Evolutionary conservation across 2,888 invertebrate genomes (phyloP), one percentile per base, ranked within the genome.

Genomic region (Eupithecia exiguata): DNA sequence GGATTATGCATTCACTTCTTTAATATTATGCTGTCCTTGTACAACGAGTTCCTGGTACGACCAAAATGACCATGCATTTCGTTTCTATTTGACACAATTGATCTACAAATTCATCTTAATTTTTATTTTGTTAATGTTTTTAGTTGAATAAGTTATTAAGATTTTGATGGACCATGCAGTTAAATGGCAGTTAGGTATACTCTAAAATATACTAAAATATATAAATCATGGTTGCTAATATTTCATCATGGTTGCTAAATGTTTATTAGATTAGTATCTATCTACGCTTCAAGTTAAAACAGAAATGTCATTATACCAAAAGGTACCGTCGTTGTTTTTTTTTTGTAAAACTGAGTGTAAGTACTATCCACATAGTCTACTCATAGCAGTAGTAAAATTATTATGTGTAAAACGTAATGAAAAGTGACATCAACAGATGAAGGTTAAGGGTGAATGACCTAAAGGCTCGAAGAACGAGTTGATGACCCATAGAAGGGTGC

Each of bases 401-500:
- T 58, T 25, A 25, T 4, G 21, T 12, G 18, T 12, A 35, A 53
- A 66, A 35, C 35, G 21, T 62, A 18, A 49, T 70, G 58, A 77
- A 74, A 77, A 76, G 40, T 72, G 69, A 74, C 73, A 78, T 25
- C 35, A 70, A 78, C 75, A 80, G 74, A 86, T 81, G 80, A 85
- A 86, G 86, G 84, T 86, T 82, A 77, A 75, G 86, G 86, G 86
- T 89, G 89, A 92, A 88, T 86, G 92, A 90, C 90, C 92, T 88
- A 85, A 82, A 87, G 85, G 38, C 65, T 65, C 38, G 38, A 38
- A 65, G 38, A 65, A 89, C 86, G 85, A 53, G 70, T 43, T 89
- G 87, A 85, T 94, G 94, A 93, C 93, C 94, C 92, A 92, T 86
- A 92, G 93, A 94, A 94, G 94, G 93, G 94, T 92, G 91, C 87